phyloP scores from a whole-genome alignment of 2,113 vertebrate species.

The Monopterus albus region DNA sequence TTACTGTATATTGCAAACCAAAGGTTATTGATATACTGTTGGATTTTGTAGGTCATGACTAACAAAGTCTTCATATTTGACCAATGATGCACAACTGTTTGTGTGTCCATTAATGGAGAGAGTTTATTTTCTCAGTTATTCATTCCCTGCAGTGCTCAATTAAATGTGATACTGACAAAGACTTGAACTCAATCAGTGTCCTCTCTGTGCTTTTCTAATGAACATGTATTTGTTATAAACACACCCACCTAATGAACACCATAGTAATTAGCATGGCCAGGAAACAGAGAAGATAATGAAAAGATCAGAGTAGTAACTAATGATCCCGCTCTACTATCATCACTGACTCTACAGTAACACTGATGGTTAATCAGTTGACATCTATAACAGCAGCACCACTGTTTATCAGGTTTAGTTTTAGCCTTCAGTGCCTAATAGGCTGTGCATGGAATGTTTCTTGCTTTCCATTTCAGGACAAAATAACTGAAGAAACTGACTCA shows the following conservation, averaged over 20 bases:
- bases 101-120: not conserved
- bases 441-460: not conserved
- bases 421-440: not conserved
- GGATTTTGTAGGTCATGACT: slow-evolving; percentile 11
- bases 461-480: not conserved
- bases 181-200: slow-evolving; percentile 55
- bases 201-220: slow-evolving; percentile 28
- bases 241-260: slow-evolving; percentile 42
- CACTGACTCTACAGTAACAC: not conserved
- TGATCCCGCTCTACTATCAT: slow-evolving; percentile 8
- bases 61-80: slow-evolving; percentile 8
- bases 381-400: not conserved
- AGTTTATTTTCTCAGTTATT: slow-evolving; percentile 46
- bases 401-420: not conserved
- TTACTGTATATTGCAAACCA: not conserved
- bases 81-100: not conserved
- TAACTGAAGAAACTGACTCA: slow-evolving; percentile 1
- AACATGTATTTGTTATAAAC: slow-evolving; percentile 34
- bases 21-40: not conserved
- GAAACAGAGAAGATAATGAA: slow-evolving; percentile 51
- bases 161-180: slow-evolving; percentile 52
- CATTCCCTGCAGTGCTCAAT: slow-evolving; percentile 33
- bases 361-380: not conserved
- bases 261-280: slow-evolving; percentile 46
- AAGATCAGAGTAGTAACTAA: slow-evolving; percentile 40